Conservation (phyloP, 2,113 vertebrate species). For the Lagenorhynchus albirostris region DNA sequence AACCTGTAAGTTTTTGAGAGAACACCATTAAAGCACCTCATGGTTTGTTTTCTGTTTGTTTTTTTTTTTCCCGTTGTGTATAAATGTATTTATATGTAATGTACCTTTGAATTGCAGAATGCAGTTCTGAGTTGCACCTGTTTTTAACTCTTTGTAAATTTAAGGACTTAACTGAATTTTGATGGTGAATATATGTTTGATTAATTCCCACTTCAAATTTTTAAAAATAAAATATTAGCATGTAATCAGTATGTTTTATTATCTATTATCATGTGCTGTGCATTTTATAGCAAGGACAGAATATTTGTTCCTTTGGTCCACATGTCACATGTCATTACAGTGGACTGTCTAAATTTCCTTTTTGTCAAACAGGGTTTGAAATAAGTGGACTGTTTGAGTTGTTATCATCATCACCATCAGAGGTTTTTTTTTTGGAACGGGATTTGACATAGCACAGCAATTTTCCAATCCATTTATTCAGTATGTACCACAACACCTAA, state of each 20-base stretch:
- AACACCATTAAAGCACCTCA: conserved; percentile 88
- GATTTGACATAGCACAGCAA: neutral
- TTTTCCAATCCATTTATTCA: conserved; percentile 22
- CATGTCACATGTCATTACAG: neutral
- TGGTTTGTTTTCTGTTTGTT: conserved; percentile 73
- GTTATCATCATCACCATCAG: neutral
- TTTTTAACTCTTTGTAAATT: conserved; percentile 63
- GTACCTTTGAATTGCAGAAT: conserved; percentile 70
- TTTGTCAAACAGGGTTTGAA: neutral
- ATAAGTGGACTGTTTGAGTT: neutral
- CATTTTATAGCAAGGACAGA: conserved; percentile 33
- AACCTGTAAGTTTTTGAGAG: conserved; percentile 95
- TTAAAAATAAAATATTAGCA: conserved; percentile 15
- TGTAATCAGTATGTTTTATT: conserved; percentile 23
- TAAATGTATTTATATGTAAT: conserved; percentile 74
- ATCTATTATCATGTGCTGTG: conserved; percentile 32
- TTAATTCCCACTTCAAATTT: conserved; percentile 18
- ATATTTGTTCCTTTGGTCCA: conserved; percentile 9
- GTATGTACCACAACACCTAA: neutral
- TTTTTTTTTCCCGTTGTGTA: conserved; percentile 67
- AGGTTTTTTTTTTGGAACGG: neutral
- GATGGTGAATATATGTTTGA: conserved; percentile 48
- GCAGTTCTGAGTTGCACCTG: conserved; percentile 68
- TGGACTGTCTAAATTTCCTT: conserved; percentile 59
- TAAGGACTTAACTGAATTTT: conserved; percentile 57